phyloP scores from a whole-genome alignment of 1,140 invertebrate genomes.

The Hermetia illucens region DNA sequence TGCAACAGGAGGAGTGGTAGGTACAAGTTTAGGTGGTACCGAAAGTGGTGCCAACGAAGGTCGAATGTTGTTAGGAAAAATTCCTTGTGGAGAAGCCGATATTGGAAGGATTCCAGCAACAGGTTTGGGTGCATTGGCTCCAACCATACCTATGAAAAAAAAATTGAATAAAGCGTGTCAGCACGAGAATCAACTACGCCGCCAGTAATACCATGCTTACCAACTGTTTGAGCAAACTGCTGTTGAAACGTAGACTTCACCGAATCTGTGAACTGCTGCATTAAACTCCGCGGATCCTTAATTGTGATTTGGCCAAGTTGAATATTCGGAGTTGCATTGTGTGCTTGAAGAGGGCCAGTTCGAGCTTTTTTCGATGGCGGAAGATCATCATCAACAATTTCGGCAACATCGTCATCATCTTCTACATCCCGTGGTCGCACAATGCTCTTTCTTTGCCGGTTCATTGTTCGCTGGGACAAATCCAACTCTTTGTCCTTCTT shows the following conservation, averaged over 20 bases:
- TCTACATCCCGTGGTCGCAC: conserved; percentile 6
- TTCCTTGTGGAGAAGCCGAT: conserved; percentile 39
- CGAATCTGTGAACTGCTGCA: conserved; percentile 5
- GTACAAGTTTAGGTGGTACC: conserved; percentile 23
- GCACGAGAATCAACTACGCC: no score
- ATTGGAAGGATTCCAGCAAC: no score
- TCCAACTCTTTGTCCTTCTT: conserved; percentile 44
- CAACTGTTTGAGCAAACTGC: conserved; percentile 30
- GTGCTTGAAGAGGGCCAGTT: conserved; percentile 11
- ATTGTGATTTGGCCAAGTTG: conserved; percentile 25
- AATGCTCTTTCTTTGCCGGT: conserved; percentile 21
- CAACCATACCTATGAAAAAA: no score
- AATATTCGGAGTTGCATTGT: conserved; percentile 12
- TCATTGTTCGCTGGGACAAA: conserved; percentile 35
- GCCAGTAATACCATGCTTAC: conserved; percentile 43
- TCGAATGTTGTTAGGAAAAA: conserved; percentile 41
- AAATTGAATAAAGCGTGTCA: no score
- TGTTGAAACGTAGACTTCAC: conserved; percentile 17
- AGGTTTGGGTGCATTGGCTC: no score
- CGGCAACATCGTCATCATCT: conserved; percentile 48
- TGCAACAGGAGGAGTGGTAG: conserved; percentile 19
- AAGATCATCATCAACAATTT: conserved; percentile 55
- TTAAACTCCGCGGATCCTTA: conserved; percentile 24
- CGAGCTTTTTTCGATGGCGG: conserved; percentile 39
- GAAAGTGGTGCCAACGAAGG: conserved; percentile 43